These are phyloP conservation scores for Albula glossodonta DNA, from an alignment of 2,113 vertebrate species.

Conservation along the genomic window DNA sequence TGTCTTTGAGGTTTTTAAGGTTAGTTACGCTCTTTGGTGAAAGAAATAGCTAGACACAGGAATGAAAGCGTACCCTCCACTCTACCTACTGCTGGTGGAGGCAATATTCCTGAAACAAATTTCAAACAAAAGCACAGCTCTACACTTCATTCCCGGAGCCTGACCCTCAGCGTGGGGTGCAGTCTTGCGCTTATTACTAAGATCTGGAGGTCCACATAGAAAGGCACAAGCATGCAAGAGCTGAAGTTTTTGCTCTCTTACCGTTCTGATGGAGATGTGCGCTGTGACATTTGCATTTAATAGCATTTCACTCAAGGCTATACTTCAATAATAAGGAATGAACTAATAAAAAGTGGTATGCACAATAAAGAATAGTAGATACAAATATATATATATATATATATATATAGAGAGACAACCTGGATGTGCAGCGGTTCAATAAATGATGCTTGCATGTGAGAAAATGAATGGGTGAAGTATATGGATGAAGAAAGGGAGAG, in stretches of 20 bases:
- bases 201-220: not conserved
- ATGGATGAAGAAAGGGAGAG: too few species aligned
- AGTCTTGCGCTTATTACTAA: not conserved
- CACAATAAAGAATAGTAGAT: not conserved
- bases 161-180: not conserved
- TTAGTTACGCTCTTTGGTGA: not conserved
- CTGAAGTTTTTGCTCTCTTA: not conserved
- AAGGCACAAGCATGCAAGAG: not conserved
- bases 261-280: not conserved
- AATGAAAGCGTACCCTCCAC: not conserved
- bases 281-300: not conserved
- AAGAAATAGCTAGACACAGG: not conserved
- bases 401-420: too few species aligned
- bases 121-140: not conserved
- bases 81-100: not conserved
- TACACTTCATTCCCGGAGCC: not conserved
- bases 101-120: not conserved
- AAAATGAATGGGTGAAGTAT: too few species aligned
- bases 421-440: too few species aligned
- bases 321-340: not conserved
- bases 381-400: too few species aligned
- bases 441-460: too few species aligned
- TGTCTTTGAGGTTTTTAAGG: too few species aligned
- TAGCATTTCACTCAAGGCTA: not conserved
- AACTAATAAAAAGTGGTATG: not conserved